A percentile compares a stretch with the other conserved stretches of the same genome.
Evolutionary conservation across 1,140 invertebrate species (phyloP).

Genomic region (Aethina tumida): DNA sequence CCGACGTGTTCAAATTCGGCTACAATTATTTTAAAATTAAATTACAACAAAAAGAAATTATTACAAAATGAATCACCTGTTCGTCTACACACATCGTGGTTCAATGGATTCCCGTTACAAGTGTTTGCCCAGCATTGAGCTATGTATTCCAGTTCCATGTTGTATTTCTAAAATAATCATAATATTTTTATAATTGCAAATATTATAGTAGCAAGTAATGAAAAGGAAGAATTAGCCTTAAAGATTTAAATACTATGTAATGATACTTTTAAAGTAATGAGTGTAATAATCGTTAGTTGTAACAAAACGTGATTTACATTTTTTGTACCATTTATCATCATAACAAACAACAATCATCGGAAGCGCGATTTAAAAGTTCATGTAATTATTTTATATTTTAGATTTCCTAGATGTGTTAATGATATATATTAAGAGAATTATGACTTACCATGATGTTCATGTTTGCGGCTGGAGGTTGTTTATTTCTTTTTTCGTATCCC

Average conservation of each 20-base stretch:
- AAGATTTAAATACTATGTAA: too few relatives aligned
- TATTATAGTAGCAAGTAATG: too few relatives aligned
- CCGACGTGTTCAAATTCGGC: constrained; percentile 25
- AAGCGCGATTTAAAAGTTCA: too few relatives aligned
- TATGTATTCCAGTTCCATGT: constrained; percentile 47
- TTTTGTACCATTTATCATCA: too few relatives aligned
- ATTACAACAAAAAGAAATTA: background rate
- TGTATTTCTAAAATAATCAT: constrained; percentile 44
- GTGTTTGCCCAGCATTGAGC: constrained; percentile 49
- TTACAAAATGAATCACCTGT: constrained; percentile 26
- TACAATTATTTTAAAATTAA: constrained; percentile 6
- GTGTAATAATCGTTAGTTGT: too few relatives aligned
- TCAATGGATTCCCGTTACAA: constrained; percentile 26
- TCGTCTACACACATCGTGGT: constrained; percentile 25
- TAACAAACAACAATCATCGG: too few relatives aligned
- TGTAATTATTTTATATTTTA: too few relatives aligned
- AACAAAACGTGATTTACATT: too few relatives aligned
- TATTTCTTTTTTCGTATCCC: constrained; percentile 38
- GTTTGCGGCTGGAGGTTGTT: constrained; percentile 40
- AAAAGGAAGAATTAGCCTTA: too few relatives aligned
- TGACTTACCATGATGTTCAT: constrained; percentile 43
- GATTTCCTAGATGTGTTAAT: too few relatives aligned
- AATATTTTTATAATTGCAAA: too few relatives aligned
- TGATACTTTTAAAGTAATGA: too few relatives aligned
- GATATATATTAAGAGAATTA: background rate